phyloP scores from a whole-genome alignment of 1,140 invertebrate genomes.

The Bradysia coprophila region DNA sequence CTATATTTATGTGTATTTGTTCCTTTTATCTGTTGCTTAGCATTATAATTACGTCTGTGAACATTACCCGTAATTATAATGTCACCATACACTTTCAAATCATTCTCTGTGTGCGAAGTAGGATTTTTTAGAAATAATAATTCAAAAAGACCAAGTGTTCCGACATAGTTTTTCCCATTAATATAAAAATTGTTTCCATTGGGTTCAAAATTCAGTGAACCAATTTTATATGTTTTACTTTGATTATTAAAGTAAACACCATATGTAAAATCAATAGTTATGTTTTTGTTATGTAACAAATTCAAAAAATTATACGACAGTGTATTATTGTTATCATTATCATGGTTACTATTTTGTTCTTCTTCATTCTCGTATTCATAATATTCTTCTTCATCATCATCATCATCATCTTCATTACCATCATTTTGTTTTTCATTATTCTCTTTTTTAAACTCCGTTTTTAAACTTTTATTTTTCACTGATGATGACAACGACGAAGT shows the following conservation, averaged over 20 bases:
- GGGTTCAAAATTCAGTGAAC: not conserved
- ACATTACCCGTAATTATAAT: conserved; percentile 10
- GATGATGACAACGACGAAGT: not conserved
- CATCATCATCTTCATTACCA: not conserved
- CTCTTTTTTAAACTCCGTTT: not conserved
- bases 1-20: conserved; percentile 2
- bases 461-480: conserved; percentile 2
- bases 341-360: not conserved
- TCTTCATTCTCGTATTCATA: not conserved
- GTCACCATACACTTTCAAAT: conserved; percentile 10
- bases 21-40: conserved; percentile 5
- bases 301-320: not conserved
- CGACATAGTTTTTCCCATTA: conserved; percentile 4
- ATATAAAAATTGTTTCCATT: not conserved
- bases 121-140: conserved; percentile 10
- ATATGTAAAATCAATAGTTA: conserved; percentile 2
- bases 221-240: not conserved
- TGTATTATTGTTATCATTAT: not conserved
- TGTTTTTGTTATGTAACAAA: not conserved
- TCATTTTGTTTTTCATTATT: not conserved
- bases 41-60: conserved; percentile 8
- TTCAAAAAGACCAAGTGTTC: conserved; percentile 9
- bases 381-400: not conserved
- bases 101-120: conserved; percentile 5
- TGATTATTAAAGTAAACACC: not conserved